Evolutionary conservation across 1,140 invertebrate species (phyloP).

Genomic region (Nymphalis io): DNA sequence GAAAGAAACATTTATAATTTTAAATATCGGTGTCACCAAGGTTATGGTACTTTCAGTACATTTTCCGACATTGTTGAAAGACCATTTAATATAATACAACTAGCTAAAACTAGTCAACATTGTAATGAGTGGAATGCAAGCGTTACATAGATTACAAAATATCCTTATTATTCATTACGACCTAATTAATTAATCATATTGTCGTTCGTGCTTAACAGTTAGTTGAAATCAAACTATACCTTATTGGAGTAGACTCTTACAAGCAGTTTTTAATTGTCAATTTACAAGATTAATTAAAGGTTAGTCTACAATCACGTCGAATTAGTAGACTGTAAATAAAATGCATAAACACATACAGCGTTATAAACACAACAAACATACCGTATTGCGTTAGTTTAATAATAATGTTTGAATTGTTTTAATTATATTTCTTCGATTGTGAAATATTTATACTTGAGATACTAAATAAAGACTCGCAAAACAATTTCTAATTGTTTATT

Average conservation of each 20-base stretch:
- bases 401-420: background rate
- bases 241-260: too few species aligned
- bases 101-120: constrained; percentile 1
- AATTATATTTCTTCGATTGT: background rate
- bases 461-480: too few species aligned
- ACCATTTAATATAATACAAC: constrained; percentile 14
- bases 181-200: background rate
- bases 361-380: too few species aligned
- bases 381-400: too few species aligned
- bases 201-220: background rate
- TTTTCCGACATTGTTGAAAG: constrained; percentile 40
- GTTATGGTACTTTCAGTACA: constrained; percentile 38
- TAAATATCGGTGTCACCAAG: constrained; percentile 37
- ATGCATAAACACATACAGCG: too few species aligned
- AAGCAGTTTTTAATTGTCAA: too few species aligned
- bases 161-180: constrained; percentile 9
- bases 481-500: too few species aligned
- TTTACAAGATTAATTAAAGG: too few species aligned
- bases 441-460: too few species aligned
- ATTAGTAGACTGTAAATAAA: too few species aligned
- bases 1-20: constrained; percentile 31
- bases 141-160: background rate
- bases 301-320: too few species aligned
- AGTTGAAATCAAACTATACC: background rate
- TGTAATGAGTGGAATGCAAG: background rate